Conservation (phyloP, 92 coral and sea anemone species). For the Virgularia gustaviana region DNA sequence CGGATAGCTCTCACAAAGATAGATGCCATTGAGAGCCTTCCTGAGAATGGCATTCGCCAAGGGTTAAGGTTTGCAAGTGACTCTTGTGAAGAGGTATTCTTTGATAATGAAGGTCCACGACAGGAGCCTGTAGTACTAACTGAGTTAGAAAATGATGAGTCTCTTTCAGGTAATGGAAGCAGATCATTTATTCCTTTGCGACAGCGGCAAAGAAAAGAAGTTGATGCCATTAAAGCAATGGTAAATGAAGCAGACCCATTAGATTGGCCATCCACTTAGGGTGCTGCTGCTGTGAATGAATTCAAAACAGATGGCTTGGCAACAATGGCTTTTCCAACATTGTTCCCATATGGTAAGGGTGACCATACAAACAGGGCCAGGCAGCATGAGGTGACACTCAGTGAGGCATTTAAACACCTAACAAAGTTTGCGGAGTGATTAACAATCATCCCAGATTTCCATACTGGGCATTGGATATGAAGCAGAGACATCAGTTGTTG, state of each 20-base stretch:
- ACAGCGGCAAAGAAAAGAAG: neutral
- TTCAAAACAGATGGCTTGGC: slow-evolving; percentile 62
- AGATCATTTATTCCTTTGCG: neutral
- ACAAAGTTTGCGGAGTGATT: slow-evolving; percentile 17
- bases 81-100: no score
- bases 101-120: slow-evolving; percentile 10
- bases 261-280: slow-evolving; percentile 18
- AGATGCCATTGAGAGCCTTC: slow-evolving; percentile 1
- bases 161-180: neutral
- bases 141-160: neutral
- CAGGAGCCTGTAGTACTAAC: neutral
- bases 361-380: slow-evolving; percentile 66
- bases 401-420: neutral
- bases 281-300: slow-evolving; percentile 54
- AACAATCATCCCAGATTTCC: slow-evolving; percentile 8
- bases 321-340: slow-evolving; percentile 70
- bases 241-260: neutral
- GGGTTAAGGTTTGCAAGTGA: neutral
- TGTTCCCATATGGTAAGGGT: slow-evolving; percentile 66
- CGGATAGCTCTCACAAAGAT: slow-evolving; percentile 44
- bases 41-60: neutral
- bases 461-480: slow-evolving; percentile 21
- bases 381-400: slow-evolving; percentile 1
- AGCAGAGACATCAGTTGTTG: slow-evolving; percentile 26
- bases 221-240: neutral